Evolutionary conservation across 1,140 invertebrate species (phyloP).

Genomic region (Euschistus heros): DNA sequence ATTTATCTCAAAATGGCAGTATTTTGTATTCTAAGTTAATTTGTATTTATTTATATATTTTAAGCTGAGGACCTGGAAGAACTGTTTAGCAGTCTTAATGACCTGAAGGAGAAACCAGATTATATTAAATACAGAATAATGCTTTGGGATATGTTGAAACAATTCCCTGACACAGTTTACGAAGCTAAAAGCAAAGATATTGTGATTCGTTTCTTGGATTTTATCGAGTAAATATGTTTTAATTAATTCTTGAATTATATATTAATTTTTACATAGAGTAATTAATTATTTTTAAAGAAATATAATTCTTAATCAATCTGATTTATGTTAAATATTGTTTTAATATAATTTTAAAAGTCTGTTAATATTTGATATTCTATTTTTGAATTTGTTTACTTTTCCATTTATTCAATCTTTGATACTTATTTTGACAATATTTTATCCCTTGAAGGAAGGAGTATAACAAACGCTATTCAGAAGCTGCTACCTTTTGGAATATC

Average conservation of each 20-base stretch:
- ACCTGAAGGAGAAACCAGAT: conserved; percentile 48
- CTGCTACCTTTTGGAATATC: conserved; percentile 40
- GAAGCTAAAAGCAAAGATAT: conserved; percentile 70
- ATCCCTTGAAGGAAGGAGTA: conserved; percentile 37
- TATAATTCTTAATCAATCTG: too few species aligned
- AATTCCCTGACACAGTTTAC: conserved; percentile 53
- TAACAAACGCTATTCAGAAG: conserved; percentile 39
- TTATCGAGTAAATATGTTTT: conserved; percentile 49
- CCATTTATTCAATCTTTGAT: background rate
- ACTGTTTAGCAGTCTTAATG: conserved; percentile 15
- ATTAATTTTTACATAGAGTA: background rate
- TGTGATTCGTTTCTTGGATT: conserved; percentile 63
- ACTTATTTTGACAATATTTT: conserved; percentile 13
- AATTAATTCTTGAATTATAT: background rate
- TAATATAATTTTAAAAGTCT: too few species aligned
- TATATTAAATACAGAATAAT: conserved; percentile 62
- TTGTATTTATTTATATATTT: conserved; percentile 28
- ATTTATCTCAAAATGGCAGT: too few species aligned
- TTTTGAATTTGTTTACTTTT: background rate
- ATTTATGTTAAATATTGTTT: too few species aligned
- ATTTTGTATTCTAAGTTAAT: background rate
- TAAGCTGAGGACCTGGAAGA: conserved; percentile 20
- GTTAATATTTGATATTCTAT: too few species aligned
- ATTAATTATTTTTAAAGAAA: background rate
- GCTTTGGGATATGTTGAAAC: conserved; percentile 65